Percentiles rank a stretch among this genome's conserved stretches.
These are phyloP conservation scores for Leptopterna dolabrata DNA, from an alignment of 2,888 invertebrate genomes.

Conservation along the genomic window DNA sequence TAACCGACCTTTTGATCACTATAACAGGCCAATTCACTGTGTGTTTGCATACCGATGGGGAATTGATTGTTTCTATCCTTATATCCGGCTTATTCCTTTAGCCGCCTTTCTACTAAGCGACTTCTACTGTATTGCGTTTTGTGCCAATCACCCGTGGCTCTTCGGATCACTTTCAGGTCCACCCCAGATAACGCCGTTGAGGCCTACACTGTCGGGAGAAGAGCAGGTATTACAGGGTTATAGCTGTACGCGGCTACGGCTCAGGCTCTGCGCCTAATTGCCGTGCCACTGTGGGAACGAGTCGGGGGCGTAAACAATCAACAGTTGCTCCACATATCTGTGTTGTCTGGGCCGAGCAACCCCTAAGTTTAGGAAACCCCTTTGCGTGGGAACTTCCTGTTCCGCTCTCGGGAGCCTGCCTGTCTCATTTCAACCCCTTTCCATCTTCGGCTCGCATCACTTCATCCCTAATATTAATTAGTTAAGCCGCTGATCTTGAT, in stretches of 20 bases:
- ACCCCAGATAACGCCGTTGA: too few species aligned
- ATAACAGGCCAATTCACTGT: too few species aligned
- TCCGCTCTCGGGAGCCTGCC: not conserved
- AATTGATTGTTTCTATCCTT: too few species aligned
- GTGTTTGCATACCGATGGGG: too few species aligned
- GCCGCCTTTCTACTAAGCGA: too few species aligned
- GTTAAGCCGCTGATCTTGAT: not conserved
- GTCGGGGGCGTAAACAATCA: slow-evolving; percentile 37
- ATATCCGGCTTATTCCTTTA: too few species aligned
- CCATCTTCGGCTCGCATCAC: not conserved
- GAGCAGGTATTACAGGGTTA: too few species aligned
- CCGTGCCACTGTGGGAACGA: slow-evolving; percentile 31
- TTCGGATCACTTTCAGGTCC: too few species aligned
- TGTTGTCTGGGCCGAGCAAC: not conserved
- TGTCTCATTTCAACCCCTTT: slow-evolving; percentile 1
- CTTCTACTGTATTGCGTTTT: too few species aligned
- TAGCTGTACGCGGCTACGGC: not conserved
- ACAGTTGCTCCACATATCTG: slow-evolving; percentile 39
- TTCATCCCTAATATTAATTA: not conserved
- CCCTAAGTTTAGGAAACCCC: not conserved
- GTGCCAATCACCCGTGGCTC: too few species aligned
- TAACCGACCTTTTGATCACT: too few species aligned
- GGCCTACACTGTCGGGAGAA: too few species aligned
- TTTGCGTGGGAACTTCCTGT: slow-evolving; percentile 13
- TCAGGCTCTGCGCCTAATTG: slow-evolving; percentile 25